A percentile compares a stretch with the other conserved stretches of the same genome.
Conservation (phyloP, 1,140 invertebrate genomes). For the Patella vulgata region DNA sequence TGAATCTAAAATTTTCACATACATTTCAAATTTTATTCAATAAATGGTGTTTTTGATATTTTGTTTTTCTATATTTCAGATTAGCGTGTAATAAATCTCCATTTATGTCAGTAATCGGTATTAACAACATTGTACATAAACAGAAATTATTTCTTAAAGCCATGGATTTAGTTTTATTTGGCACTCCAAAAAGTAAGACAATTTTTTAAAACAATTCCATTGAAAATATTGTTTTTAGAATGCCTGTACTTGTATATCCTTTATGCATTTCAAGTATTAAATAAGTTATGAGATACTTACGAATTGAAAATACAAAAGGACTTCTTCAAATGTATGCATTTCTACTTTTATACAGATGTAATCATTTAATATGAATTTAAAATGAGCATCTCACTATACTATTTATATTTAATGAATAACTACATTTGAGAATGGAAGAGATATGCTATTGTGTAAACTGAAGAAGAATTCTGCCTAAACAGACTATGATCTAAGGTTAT, state of each 20-base stretch:
- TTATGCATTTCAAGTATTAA: neutral
- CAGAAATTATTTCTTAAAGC: conserved; percentile 96
- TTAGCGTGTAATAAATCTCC: conserved; percentile 35
- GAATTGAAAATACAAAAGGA: too few species aligned
- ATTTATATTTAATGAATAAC: too few species aligned
- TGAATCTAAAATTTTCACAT: neutral
- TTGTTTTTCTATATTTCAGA: conserved; percentile 25
- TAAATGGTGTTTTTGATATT: neutral
- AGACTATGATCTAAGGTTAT: too few species aligned
- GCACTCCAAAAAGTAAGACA: conserved; percentile 91
- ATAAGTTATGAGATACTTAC: too few species aligned
- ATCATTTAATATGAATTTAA: too few species aligned
- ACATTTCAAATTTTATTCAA: neutral
- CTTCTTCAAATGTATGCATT: too few species aligned
- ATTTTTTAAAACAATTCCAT: neutral
- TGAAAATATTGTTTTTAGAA: neutral
- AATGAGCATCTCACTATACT: too few species aligned
- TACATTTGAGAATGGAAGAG: too few species aligned
- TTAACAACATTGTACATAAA: conserved; percentile 96
- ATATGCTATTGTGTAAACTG: too few species aligned
- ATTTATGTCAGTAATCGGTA: conserved; percentile 78
- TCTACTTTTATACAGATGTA: too few species aligned
- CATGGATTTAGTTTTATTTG: conserved; percentile 97
- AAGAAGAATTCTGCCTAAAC: too few species aligned
- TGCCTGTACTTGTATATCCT: too few species aligned